Percentiles rank a stretch among this genome's conserved stretches.
Evolutionary conservation across 37 sponge, comb jelly and placozoan genomes (phyloP).

Genomic region (Theonella swinhoei): DNA sequence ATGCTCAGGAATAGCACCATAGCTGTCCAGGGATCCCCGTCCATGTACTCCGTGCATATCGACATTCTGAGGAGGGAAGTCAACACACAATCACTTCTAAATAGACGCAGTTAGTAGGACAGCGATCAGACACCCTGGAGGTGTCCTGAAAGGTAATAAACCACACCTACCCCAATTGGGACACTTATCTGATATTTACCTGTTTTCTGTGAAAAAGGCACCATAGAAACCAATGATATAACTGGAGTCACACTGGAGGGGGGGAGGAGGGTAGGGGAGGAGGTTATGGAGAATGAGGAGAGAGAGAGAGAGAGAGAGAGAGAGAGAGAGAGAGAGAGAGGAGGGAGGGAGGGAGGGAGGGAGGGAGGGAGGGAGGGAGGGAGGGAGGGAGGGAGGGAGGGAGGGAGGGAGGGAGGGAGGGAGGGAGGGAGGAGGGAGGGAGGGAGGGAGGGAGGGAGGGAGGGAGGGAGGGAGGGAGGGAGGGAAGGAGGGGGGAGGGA

Average conservation of each 20-base stretch:
- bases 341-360: neutral
- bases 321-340: neutral
- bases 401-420: neutral
- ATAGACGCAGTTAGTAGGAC: conserved; percentile 1
- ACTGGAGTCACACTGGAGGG: conserved; percentile 76
- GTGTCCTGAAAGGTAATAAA: conserved; percentile 2
- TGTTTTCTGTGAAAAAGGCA: conserved; percentile 85
- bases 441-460: neutral
- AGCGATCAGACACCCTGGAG: neutral
- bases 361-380: neutral
- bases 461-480: neutral
- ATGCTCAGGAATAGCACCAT: conserved; percentile 77
- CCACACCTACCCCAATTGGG: neutral
- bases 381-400: neutral
- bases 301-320: neutral
- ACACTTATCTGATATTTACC: conserved; percentile 15
- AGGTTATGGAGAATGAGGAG: too few relatives aligned
- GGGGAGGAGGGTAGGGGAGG: neutral
- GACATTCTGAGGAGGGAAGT: conserved; percentile 55
- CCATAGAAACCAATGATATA: conserved; percentile 94
- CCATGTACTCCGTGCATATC: conserved; percentile 71
- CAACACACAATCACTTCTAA: neutral
- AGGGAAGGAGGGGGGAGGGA: neutral
- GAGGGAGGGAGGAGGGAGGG: neutral
- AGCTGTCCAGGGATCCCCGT: conserved; percentile 84